Conservation (phyloP, 1,140 invertebrate species). For the Muscidifurax raptorellus region DNA sequence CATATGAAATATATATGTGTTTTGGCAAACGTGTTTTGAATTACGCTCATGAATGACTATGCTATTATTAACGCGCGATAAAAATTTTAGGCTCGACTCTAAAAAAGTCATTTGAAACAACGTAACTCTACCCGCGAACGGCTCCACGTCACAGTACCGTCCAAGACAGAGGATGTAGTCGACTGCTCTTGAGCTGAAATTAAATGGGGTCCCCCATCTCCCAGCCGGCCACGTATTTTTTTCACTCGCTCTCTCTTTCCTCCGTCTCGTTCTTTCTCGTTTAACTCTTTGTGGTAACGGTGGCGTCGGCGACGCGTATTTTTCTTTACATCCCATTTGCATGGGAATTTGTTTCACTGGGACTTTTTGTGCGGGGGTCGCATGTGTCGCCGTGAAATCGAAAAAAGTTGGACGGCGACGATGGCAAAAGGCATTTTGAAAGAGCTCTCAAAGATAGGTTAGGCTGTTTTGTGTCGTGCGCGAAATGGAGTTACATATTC, state of each 20-base stretch:
- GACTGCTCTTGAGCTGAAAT: constrained; percentile 12
- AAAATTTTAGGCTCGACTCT: background rate
- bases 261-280: background rate
- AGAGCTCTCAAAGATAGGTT: background rate
- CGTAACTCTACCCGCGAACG: background rate
- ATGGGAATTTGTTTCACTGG: constrained; percentile 1
- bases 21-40: background rate
- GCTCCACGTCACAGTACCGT: background rate
- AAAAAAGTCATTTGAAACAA: background rate
- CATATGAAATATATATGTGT: no score
- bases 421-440: background rate
- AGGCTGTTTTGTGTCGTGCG: background rate
- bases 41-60: background rate
- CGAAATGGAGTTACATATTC: background rate
- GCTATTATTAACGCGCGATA: background rate
- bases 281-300: constrained; percentile 1
- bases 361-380: background rate
- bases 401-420: constrained; percentile 1
- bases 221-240: background rate
- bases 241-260: background rate
- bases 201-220: background rate
- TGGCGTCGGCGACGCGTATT: background rate
- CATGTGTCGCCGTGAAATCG: background rate
- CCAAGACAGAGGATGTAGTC: background rate
- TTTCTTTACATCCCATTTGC: constrained; percentile 25